phyloP scores from a whole-genome alignment of 2,797 vertebrate species.

The Paedocypris micromegethes region DNA sequence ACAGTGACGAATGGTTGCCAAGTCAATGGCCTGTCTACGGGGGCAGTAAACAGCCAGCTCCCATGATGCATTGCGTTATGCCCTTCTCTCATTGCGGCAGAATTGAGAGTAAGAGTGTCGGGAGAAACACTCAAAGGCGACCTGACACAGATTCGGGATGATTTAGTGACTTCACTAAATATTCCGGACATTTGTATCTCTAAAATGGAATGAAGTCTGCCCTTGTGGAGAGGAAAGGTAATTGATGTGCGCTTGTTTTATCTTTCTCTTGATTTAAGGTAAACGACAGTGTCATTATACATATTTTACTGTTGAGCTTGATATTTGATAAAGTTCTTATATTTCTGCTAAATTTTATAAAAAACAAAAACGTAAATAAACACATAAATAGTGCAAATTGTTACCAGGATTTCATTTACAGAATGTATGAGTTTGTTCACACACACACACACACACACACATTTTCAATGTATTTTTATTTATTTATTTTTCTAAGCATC shows the following conservation, averaged over 20 bases:
- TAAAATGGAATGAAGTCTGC: constrained; percentile 6
- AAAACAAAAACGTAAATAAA: no score
- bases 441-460: no score
- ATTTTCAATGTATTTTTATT: no score
- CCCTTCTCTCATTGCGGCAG: background rate
- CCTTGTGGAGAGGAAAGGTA: background rate
- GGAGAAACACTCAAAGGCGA: background rate
- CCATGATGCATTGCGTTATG: constrained; percentile 1
- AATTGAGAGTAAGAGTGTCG: constrained; percentile 22
- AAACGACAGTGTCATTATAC: background rate
- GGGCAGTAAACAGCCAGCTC: background rate
- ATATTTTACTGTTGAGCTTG: background rate
- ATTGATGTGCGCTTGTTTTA: background rate
- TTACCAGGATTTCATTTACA: no score
- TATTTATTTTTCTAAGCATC: no score
- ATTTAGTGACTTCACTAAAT: constrained; percentile 10
- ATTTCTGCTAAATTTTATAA: no score
- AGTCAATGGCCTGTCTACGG: constrained; percentile 12
- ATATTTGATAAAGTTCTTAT: no score
- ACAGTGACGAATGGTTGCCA: constrained; percentile 33
- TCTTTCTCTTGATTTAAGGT: background rate
- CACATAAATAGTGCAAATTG: no score
- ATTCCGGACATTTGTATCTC: background rate
- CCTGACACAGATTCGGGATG: constrained; percentile 4
- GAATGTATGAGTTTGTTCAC: no score